Base-by-base conservation (phyloP, 2,113 vertebrate species). In the Hemichromis elongatus region DNA sequence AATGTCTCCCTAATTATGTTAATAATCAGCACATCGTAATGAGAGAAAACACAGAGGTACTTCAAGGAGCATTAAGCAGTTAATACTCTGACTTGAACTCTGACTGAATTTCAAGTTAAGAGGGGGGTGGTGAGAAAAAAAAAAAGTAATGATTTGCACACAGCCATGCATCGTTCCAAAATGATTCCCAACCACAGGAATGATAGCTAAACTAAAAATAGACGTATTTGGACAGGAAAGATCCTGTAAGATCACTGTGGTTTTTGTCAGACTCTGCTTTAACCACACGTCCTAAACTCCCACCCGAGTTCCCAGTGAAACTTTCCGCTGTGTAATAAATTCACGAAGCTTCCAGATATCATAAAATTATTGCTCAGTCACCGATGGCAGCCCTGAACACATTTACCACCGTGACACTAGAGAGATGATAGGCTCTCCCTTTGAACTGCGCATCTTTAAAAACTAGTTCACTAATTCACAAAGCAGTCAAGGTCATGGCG, bases 1-100 rank as follows among this genome's bases (percentile, higher is more conserved):
- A 89, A 80, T 84, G 79, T 83, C 75, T 80, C 13, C 86, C 30
- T 59, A 88, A 91, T 93, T 90, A 89, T 81, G 57, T 80, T 77
- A 89, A 85, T 87, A 88, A 88, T 83, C 37, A 87, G 53, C 53
- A 59, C 45, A 59, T 50, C 77, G 55, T 70, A 45, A 63, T 77
- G 24, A 73, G 2, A 70, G 2, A 2, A 68, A 82, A 56, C 53
- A 87, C 81, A 84, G 26, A 75, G 80, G 52, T 81, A 53, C 26
- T 26, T 35, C 9, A 83, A 80, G 45, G 57, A 37, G 5, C 82
- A 18, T 73, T 79, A 83, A 90, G 66, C 61, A 10, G 83, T 84
- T 79, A 75, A 90, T 61, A 56, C 33, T n/a, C n/a, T n/a, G n/a
- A n/a, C n/a, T 24, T 88, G 42, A 91, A 91, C 83, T 80, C 21